A percentile compares a stretch with the other conserved stretches of the same genome.
phyloP scores from a whole-genome alignment of 2,888 invertebrate species.

The Callosobruchus maculatus region DNA sequence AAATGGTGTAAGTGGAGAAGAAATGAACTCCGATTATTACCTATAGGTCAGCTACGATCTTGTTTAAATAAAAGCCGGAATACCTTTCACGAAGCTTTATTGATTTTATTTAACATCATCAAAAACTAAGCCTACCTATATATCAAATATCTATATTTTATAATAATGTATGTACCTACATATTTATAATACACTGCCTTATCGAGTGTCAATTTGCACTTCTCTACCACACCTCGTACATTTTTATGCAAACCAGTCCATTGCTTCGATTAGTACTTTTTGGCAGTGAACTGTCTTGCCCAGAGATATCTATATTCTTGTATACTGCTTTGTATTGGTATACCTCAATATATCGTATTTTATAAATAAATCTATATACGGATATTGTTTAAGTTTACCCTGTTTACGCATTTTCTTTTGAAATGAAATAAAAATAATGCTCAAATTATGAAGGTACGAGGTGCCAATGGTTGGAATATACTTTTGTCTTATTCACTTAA shows the following conservation, averaged over 20 bases:
- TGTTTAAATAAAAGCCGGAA: conserved; percentile 1
- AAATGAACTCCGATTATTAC: too few species aligned
- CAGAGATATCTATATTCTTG: conserved; percentile 7
- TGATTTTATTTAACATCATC: conserved; percentile 51
- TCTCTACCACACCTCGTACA: conserved; percentile 43
- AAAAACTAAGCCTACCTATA: conserved; percentile 52
- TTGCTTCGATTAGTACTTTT: not conserved
- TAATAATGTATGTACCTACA: conserved; percentile 38
- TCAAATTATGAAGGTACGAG: conserved; percentile 39
- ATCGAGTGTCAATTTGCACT: conserved; percentile 24
- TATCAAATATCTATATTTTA: conserved; percentile 51
- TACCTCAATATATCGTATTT: conserved; percentile 33
- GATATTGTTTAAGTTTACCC: conserved; percentile 48
- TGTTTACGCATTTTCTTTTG: conserved; percentile 35
- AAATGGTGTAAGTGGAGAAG: too few species aligned
- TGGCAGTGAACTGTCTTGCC: conserved; percentile 10
- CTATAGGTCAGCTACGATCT: not conserved
- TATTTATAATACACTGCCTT: conserved; percentile 31
- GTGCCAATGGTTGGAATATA: conserved; percentile 33
- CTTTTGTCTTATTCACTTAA: conserved; percentile 34
- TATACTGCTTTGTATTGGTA: conserved; percentile 33
- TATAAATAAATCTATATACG: conserved; percentile 43
- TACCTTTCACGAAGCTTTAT: conserved; percentile 49
- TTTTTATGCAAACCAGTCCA: not conserved
- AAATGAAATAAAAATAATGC: conserved; percentile 10